Evolutionary conservation across 2,113 vertebrate genomes (phyloP).

Genomic region (Conger conger): DNA sequence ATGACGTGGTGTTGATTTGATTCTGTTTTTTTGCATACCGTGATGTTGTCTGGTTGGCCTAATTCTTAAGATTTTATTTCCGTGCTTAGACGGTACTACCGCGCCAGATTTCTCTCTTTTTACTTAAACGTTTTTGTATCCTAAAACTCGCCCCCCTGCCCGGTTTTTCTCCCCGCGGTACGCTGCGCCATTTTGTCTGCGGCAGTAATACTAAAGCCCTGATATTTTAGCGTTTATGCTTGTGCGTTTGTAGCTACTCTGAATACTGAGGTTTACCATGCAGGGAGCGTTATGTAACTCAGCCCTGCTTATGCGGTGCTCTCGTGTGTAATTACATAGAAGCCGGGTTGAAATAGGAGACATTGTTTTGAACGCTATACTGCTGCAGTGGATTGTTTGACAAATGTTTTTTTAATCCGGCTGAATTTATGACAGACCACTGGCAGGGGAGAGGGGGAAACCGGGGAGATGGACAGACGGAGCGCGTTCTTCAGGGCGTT

Average conservation of each 20-base stretch:
- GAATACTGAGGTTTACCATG: not conserved
- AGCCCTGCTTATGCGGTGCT: not conserved
- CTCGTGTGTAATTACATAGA: not conserved
- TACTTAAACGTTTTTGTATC: too few relatives aligned
- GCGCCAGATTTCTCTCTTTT: too few relatives aligned
- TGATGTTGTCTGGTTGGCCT: too few relatives aligned
- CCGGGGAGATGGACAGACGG: not conserved
- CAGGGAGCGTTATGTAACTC: not conserved
- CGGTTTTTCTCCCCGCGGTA: too few relatives aligned
- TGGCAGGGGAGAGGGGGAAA: not conserved
- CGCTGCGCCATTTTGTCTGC: not conserved
- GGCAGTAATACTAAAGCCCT: not conserved
- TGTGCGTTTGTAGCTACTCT: not conserved
- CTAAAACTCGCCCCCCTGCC: too few relatives aligned
- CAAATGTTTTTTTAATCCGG: not conserved
- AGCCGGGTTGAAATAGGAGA: not conserved
- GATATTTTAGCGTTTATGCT: not conserved
- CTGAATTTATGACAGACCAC: conserved; percentile 13
- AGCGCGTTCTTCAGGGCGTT: not conserved
- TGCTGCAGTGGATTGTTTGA: not conserved
- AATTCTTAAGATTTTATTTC: too few relatives aligned
- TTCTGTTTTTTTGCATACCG: too few relatives aligned
- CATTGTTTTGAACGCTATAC: not conserved
- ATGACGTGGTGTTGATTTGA: too few relatives aligned
- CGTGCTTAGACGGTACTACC: too few relatives aligned